Base-by-base conservation (phyloP, 2,888 invertebrate genomes). In the Coleophora deauratella region DNA sequence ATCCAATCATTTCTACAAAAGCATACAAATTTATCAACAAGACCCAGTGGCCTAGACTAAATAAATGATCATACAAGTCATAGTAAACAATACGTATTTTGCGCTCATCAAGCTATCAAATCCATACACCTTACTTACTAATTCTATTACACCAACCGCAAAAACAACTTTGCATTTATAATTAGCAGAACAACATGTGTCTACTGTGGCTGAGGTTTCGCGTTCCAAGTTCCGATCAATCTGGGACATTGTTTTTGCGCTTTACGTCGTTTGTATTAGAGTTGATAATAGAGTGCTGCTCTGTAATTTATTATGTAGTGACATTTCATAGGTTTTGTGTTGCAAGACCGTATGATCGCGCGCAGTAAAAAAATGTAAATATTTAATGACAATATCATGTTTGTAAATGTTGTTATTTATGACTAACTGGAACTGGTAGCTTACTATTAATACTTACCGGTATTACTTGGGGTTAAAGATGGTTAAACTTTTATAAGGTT, bases 291-390 rank as follows among this genome's bases (percentile, higher is more conserved):
- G 27, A n/a, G n/a, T n/a, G n/a, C 9, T 15, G 15, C 4, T 9
- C 3, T 11, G 11, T 35, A n/a, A 35, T 27, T 21, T 11, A 35
- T 35, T 21, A 15, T 21, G n/a, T 33, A 14, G 37, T 42, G 39
- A 49, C 43, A 48, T 28, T 40, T 44, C 37, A 40, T 35, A 63
- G 59, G 76, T 77, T 63, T 73, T 64, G 72, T 64, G 77, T 76
- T 76, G 55, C 76, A 51, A 75, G 57, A 35, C 45, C 43, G 47
- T 21, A 21, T 6, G 21, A 21, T 21, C 21, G 21, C 21, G 21
- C 21, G 21, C 6, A 6, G 21, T 6, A 21, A 21, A 21, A 21
- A 21, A 4, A 6, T 21, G 6, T 35, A 35, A 9, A 40, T n/a
- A 33, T 33, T 15, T 34, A 21, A 21, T 21, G 3, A 21, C 3